Base-by-base conservation (phyloP, 2,113 vertebrate genomes). In the Gallinago media region DNA sequence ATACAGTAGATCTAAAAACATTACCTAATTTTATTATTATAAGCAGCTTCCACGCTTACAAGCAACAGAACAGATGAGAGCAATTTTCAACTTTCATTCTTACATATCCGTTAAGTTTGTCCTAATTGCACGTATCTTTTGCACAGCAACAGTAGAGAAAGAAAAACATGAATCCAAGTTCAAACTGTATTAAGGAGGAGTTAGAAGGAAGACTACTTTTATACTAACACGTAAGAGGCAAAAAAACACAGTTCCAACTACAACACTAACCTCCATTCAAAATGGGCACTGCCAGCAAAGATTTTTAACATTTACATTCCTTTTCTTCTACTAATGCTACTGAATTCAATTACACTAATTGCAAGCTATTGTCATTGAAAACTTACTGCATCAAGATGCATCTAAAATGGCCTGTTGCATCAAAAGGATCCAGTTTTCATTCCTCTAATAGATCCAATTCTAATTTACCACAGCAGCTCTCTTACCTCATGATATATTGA, bases 401-500 rank as follows among this genome's bases (percentile, higher is more conserved):
- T 56, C 71, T 85, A 86, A 80, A 96, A 72, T 65, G 56, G 72
- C 17, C 66, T 90, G 34, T 23, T 40, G 26, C 66, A 91, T 61
- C 29, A 93, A 91, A 91, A 6, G 82, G 83, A 89, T 16, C 68
- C 59, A 80, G 32, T 89, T 97, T 74, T 91, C 73, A 86, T 38
- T 77, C 71, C 34, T 72, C 73, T 90, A 92, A 93, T 8, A 95
- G 49, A 96, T 88, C 54, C 70, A 88, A 82, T 82, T 79, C 34
- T 78, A 85, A 61, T 62, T 93, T 96, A 81, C 25, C 73, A 54
- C 32, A 82, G 47, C n/a, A 91, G 74, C 13, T 82, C 17, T 89
- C 98, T 98, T 98, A 99, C 99, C 99, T 99, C 99, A 58, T 99
- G 99, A 96, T 99, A 99, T 98, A 99, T 98, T 31, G 99, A 99